Conservation (phyloP, 2,797 vertebrate species). For the Propithecus deckenii region DNA sequence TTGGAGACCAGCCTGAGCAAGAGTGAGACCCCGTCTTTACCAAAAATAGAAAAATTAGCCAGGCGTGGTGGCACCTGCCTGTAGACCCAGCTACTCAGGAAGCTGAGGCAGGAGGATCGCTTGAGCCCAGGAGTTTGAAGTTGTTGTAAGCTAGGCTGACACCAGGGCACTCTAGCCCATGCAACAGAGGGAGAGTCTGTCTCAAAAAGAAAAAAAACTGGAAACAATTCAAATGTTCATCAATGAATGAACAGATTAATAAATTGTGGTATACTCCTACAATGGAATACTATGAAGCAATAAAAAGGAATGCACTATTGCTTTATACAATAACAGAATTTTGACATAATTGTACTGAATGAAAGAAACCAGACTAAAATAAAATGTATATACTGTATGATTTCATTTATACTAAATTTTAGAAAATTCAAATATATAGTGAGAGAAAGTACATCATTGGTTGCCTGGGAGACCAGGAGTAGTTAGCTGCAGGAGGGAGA, state of each 20-base stretch:
- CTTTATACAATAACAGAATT: neutral
- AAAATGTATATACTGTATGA: neutral
- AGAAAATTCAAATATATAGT: neutral
- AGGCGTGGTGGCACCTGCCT: too few species aligned
- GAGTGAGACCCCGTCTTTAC: too few species aligned
- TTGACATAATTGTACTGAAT: neutral
- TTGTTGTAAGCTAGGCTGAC: too few species aligned
- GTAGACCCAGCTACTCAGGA: too few species aligned
- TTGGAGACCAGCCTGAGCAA: too few species aligned
- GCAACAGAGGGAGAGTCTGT: too few species aligned
- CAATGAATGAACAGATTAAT: neutral
- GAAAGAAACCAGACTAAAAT: neutral
- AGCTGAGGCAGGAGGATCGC: too few species aligned
- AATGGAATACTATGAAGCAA: neutral
- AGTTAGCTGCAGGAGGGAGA: neutral
- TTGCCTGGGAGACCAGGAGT: neutral
- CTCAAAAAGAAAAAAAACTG: too few species aligned
- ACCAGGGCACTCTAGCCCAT: too few species aligned
- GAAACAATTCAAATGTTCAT: neutral
- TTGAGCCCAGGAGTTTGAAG: too few species aligned
- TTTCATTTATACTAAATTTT: conserved; percentile 3
- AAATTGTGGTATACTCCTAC: neutral
- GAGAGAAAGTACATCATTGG: neutral
- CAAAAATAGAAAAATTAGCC: too few species aligned
- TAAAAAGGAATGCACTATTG: neutral